Conservation (phyloP, 2,888 invertebrate genomes). For the Rutpela maculata region DNA sequence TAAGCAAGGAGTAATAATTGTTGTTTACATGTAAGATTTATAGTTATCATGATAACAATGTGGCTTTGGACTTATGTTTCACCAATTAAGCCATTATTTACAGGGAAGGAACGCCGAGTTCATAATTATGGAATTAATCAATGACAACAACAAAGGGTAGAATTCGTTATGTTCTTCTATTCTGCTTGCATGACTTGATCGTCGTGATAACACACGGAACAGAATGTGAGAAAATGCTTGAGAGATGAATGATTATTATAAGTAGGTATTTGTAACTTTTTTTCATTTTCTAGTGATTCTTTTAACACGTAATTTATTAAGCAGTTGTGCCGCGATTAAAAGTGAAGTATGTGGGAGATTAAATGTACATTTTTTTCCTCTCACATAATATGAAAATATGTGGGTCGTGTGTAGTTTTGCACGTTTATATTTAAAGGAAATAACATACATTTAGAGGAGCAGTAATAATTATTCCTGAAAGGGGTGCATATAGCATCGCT, state of each 20-base stretch:
- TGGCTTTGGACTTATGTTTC: conserved; percentile 54
- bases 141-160: conserved; percentile 37
- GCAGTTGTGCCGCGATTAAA: no score
- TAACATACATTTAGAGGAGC: no score
- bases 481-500: no score
- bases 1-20: conserved; percentile 19
- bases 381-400: no score
- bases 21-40: conserved; percentile 59
- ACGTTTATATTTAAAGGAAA: no score
- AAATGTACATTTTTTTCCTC: no score
- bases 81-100: conserved; percentile 60
- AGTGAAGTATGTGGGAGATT: no score
- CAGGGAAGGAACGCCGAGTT: conserved; percentile 49
- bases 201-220: conserved; percentile 24
- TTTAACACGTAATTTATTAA: conserved; percentile 7
- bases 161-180: conserved; percentile 32
- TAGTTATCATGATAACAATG: conserved; percentile 58
- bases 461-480: no score
- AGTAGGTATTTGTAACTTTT: conserved; percentile 9
- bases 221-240: conserved; percentile 6
- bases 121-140: conserved; percentile 58
- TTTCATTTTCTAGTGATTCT: not conserved
- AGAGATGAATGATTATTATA: not conserved
- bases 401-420: no score
- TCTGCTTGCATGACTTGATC: conserved; percentile 40